Evolutionary conservation across 35 echinoderm and acorn worm genomes (phyloP).

Genomic region (Nesometra sesokonis): DNA sequence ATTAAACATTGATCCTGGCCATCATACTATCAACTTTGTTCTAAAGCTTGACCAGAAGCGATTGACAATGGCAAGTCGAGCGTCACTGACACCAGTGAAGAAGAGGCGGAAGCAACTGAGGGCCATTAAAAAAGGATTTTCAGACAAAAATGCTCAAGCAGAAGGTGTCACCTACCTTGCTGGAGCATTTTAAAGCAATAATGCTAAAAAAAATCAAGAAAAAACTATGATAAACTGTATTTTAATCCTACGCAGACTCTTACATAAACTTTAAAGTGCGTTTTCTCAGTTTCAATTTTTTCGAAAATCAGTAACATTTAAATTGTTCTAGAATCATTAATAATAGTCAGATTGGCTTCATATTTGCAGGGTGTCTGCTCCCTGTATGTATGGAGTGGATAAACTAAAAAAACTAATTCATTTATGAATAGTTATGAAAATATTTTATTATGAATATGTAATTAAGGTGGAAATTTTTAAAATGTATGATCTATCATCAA

Average conservation of each 20-base stretch:
- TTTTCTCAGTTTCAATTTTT: neutral
- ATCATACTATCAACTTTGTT: neutral
- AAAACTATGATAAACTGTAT: neutral
- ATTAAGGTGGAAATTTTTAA: neutral
- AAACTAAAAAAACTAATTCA: neutral
- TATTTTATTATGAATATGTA: neutral
- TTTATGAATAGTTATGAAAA: neutral
- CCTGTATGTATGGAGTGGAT: neutral
- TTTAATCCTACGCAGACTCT: no score
- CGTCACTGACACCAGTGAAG: neutral
- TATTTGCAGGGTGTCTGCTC: neutral
- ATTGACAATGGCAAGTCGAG: neutral
- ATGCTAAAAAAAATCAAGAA: neutral
- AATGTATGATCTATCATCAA: neutral
- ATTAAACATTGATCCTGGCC: neutral
- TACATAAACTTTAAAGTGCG: no score
- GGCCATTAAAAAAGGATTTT: neutral
- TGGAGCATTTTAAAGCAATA: neutral
- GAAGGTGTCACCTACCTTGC: neutral
- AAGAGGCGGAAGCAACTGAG: neutral
- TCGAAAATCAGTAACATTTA: neutral
- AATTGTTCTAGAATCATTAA: neutral
- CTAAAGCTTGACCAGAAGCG: neutral
- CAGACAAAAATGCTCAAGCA: neutral
- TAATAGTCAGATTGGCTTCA: neutral